Percentiles rank a stretch among this genome's conserved stretches.
phyloP scores from a whole-genome alignment of 2,113 vertebrate genomes.

The Pungitius pungitius region DNA sequence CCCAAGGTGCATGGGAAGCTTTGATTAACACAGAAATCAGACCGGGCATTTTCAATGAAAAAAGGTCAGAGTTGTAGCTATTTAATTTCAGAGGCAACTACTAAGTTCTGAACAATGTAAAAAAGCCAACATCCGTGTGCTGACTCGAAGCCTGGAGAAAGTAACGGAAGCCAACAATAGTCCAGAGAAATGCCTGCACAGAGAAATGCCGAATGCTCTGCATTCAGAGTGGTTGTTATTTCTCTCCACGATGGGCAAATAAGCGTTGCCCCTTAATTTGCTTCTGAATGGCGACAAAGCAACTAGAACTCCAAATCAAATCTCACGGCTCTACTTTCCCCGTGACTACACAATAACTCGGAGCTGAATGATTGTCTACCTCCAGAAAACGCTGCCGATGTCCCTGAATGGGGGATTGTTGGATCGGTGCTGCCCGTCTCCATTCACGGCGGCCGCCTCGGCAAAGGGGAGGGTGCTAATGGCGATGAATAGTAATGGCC shows the following conservation, averaged over 20 bases:
- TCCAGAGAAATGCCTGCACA: slow-evolving; percentile 12
- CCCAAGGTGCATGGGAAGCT: background rate
- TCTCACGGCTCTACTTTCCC: slow-evolving; percentile 66
- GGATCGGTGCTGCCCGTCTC: slow-evolving; percentile 46
- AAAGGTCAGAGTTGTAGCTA: slow-evolving; percentile 35
- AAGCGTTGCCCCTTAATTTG: slow-evolving; percentile 67
- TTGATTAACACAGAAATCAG: slow-evolving; percentile 19
- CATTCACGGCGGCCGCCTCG: slow-evolving; percentile 46
- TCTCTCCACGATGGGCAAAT: slow-evolving; percentile 47
- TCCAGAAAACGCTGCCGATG: slow-evolving; percentile 55
- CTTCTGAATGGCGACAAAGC: slow-evolving; percentile 68
- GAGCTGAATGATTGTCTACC: slow-evolving; percentile 62
- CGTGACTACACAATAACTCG: slow-evolving; percentile 74
- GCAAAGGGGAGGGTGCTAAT: slow-evolving; percentile 48
- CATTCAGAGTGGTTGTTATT: slow-evolving; percentile 49
- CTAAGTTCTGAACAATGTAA: background rate
- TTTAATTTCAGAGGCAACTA: slow-evolving; percentile 2
- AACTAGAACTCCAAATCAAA: slow-evolving; percentile 67
- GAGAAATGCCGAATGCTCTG: slow-evolving; percentile 40
- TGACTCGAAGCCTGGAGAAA: slow-evolving; percentile 4
- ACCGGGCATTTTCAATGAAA: slow-evolving; percentile 15
- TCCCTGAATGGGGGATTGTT: slow-evolving; percentile 57
- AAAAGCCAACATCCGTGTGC: background rate
- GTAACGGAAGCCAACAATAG: slow-evolving; percentile 2
- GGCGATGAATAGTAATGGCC: slow-evolving; percentile 49